Evolutionary conservation across 2,888 invertebrate genomes (phyloP).

Genomic region (Phengaris arion): DNA sequence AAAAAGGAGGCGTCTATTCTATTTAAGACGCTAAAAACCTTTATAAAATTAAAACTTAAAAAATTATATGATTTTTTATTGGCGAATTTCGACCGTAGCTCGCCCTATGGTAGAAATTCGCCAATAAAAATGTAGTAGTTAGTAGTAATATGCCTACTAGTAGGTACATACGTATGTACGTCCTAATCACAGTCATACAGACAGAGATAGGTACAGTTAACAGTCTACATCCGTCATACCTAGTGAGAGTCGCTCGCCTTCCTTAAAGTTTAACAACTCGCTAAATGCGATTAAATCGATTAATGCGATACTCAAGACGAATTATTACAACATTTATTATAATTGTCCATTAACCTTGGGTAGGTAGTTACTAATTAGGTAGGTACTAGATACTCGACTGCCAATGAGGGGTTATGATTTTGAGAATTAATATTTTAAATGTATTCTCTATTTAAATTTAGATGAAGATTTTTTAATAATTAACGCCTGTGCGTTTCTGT

Average conservation of each 20-base stretch:
- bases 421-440: not conserved
- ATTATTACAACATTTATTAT: conserved; percentile 1
- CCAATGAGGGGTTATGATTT: not conserved
- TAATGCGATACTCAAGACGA: not conserved
- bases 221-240: not conserved
- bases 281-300: conserved; percentile 4
- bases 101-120: not conserved
- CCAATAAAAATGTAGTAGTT: too few relatives aligned
- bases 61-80: too few relatives aligned
- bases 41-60: too few relatives aligned
- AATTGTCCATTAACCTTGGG: not conserved
- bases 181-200: too few relatives aligned
- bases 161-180: not conserved
- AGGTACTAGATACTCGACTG: not conserved
- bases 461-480: too few relatives aligned
- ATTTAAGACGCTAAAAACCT: too few relatives aligned
- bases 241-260: conserved; percentile 8
- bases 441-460: too few relatives aligned
- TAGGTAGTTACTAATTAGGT: not conserved
- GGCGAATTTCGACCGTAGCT: not conserved
- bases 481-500: too few relatives aligned
- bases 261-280: conserved; percentile 12
- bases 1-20: too few relatives aligned
- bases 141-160: not conserved
- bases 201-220: not conserved